Evolutionary conservation across 2,888 invertebrate species (phyloP).

Genomic region (Emesis furor): DNA sequence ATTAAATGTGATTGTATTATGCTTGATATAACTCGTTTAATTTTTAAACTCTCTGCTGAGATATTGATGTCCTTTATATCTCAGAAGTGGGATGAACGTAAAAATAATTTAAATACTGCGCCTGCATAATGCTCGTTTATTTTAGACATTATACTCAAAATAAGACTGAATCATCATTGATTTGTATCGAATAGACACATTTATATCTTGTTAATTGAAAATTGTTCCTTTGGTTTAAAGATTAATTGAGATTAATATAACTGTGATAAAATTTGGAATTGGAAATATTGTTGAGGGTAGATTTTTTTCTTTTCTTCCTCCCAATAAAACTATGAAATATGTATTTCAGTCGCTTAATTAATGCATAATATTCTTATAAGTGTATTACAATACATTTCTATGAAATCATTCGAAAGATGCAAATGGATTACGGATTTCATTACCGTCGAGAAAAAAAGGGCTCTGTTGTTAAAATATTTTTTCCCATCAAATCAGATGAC

Average conservation of each 20-base stretch:
- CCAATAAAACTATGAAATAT: not conserved
- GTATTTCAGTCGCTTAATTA: not conserved
- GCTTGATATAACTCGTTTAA: too few relatives aligned
- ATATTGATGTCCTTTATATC: too few relatives aligned
- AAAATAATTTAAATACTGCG: too few relatives aligned
- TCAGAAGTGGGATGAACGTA: too few relatives aligned
- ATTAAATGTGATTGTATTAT: too few relatives aligned
- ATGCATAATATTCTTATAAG: not conserved
- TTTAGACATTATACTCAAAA: too few relatives aligned
- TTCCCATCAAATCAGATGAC: not conserved
- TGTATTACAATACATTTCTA: not conserved
- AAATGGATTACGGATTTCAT: not conserved
- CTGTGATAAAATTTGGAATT: not conserved
- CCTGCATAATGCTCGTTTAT: too few relatives aligned
- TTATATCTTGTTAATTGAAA: not conserved
- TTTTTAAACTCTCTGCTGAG: too few relatives aligned
- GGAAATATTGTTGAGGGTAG: not conserved
- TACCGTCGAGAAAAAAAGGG: not conserved
- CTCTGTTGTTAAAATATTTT: not conserved
- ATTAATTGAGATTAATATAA: not conserved
- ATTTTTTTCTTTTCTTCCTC: not conserved
- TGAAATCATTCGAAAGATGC: not conserved
- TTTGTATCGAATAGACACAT: too few relatives aligned
- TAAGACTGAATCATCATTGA: too few relatives aligned
- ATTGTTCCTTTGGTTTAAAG: not conserved